A percentile compares a stretch with the other conserved stretches of the same genome.
Conservation (phyloP, 2,888 invertebrate species). For the Geophilus truncorum region DNA sequence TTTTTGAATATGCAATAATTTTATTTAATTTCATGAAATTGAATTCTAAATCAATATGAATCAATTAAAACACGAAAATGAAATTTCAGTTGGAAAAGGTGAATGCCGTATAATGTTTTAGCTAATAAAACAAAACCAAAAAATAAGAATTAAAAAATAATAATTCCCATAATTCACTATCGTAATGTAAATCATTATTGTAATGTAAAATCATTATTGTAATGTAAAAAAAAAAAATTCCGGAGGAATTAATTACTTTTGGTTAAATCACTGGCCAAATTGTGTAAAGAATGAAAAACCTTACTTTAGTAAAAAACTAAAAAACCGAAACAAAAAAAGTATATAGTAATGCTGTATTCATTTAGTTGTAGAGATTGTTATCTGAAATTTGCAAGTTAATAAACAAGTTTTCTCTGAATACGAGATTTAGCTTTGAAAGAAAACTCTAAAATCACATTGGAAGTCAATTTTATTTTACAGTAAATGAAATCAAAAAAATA, state of each 20-base stretch:
- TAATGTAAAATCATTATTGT: not conserved
- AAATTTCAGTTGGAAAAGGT: not conserved
- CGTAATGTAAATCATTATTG: not conserved
- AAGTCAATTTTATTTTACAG: not conserved
- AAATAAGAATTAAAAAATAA: too few relatives aligned
- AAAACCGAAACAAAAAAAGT: not conserved
- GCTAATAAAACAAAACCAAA: not conserved
- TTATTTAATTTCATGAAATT: not conserved
- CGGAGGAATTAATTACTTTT: not conserved
- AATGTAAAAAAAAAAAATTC: not conserved
- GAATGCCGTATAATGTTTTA: not conserved
- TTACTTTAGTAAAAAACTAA: not conserved
- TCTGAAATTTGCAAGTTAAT: not conserved
- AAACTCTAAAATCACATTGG: not conserved
- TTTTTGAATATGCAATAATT: not conserved
- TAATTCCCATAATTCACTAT: not conserved
- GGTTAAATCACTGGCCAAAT: not conserved
- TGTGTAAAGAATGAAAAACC: not conserved
- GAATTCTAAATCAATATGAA: not conserved
- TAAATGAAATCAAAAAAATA: not conserved
- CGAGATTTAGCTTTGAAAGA: not conserved
- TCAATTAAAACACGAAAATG: not conserved
- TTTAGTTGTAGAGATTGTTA: not conserved
- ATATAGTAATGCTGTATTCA: not conserved
- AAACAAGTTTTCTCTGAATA: not conserved